Conservation (phyloP, 1,140 invertebrate genomes). For the Caenorhabditis inopinata region DNA sequence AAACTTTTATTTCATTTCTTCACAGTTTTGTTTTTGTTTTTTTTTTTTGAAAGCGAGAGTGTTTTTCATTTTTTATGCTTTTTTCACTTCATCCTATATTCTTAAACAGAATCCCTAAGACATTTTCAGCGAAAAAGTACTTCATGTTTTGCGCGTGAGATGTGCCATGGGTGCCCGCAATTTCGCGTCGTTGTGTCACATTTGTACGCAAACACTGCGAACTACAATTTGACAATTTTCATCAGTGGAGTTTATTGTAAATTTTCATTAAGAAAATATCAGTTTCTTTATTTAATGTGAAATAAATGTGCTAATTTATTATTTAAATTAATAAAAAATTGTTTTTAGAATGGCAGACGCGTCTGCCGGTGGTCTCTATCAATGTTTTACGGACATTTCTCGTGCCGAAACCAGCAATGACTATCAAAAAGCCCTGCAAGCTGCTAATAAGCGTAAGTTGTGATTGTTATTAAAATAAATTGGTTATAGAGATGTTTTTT, state of each 20-base stretch:
- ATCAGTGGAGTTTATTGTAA: background rate
- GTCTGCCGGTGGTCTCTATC: conserved; percentile 36
- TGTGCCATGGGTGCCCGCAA: background rate
- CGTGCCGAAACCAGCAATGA: conserved; percentile 30
- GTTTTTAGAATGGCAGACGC: conserved; percentile 23
- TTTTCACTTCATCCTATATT: background rate
- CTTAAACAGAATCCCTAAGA: background rate
- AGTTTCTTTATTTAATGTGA: background rate
- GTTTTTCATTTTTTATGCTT: background rate
- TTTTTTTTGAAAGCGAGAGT: background rate
- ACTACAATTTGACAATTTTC: background rate
- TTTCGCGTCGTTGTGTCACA: background rate
- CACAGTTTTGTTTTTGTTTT: background rate
- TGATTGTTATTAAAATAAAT: no score
- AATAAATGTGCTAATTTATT: background rate
- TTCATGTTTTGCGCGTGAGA: background rate
- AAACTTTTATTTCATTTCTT: background rate
- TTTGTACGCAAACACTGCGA: background rate
- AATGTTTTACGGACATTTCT: conserved; percentile 35
- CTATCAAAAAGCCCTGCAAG: conserved; percentile 37
- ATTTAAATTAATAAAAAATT: background rate
- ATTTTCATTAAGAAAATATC: background rate
- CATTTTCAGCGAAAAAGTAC: background rate
- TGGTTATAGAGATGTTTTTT: background rate
- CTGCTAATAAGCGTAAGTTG: conserved; percentile 40